These are phyloP conservation scores for Dynastes maya DNA, from an alignment of 2,888 invertebrate species.

Conservation along the genomic window DNA sequence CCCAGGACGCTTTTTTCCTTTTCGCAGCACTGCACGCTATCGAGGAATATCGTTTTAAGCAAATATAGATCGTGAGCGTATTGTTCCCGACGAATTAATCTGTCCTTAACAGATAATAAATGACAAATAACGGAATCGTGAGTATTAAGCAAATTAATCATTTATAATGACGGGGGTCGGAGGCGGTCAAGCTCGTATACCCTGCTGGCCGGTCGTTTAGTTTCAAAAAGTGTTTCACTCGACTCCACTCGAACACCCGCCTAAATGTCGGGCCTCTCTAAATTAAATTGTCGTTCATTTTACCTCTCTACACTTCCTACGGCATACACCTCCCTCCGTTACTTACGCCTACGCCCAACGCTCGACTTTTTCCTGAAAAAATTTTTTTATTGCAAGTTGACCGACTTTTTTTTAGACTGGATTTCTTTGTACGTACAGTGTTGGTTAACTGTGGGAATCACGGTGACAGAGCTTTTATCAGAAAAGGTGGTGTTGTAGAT, in stretches of 20 bases:
- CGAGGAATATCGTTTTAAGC: not conserved
- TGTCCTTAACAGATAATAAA: constrained; percentile 56
- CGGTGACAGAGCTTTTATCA: too few species aligned
- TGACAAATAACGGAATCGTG: constrained; percentile 55
- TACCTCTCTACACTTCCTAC: constrained; percentile 9
- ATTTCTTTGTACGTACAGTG: too few species aligned
- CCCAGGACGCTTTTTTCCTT: not conserved
- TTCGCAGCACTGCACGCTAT: constrained; percentile 3
- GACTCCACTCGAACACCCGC: constrained; percentile 31
- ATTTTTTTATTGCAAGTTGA: constrained; percentile 2
- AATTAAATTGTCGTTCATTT: constrained; percentile 40
- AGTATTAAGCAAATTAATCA: constrained; percentile 48
- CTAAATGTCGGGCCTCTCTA: constrained; percentile 30
- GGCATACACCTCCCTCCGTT: not conserved
- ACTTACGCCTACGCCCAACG: constrained; percentile 1
- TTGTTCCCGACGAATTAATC: constrained; percentile 46
- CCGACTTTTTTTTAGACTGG: not conserved
- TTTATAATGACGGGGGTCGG: constrained; percentile 45
- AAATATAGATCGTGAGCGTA: constrained; percentile 25
- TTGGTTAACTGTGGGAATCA: too few species aligned
- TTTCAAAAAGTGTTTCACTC: constrained; percentile 37
- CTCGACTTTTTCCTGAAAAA: constrained; percentile 18
- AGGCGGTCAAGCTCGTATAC: constrained; percentile 29
- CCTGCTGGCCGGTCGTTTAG: constrained; percentile 6
- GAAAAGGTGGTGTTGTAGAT: too few species aligned